Base-by-base conservation (phyloP, 2,888 invertebrate species). In the Lithophane ornitopus region DNA sequence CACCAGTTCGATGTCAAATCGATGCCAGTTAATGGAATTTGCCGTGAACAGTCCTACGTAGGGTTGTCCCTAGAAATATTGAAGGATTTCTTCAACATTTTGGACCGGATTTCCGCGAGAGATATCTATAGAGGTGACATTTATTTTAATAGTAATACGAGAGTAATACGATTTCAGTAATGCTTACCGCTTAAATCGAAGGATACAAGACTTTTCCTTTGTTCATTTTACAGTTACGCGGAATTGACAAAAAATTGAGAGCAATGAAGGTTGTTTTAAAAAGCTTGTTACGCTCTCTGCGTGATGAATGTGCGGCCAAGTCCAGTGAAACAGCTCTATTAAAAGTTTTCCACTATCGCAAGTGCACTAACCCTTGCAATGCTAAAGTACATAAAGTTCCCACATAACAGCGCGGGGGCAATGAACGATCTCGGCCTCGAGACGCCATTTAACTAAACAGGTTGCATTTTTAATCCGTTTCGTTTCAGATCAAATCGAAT, bases 391-490 rank as follows among this genome's bases (percentile, higher is more conserved):
- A 89, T 88, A 89, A 87, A 88, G 88, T 88, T 88, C 87, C 82
- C 85, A 90, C 89, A 90, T 90, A 89, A 89, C 89, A 89, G 88
- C 87, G 84, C 82, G 91, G 87, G 94, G 92, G 91, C 94, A 94
- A 93, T 83, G 95, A 89, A 92, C 94, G 90, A 87, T 89, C 89
- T 86, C 93, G 92, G 91, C 93, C 94, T 93, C 93, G 92, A 91
- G 91, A 90, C 90, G 88, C 87, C 89, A 86, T 88, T 91, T 90
- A 89, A 88, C 90, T 86, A 89, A 89, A 87, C 89, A 85, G 86
- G 87, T 88, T 90, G 89, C 89, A 89, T 90, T 92, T 89, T 91
- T 89, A 87, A 91, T 91, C 83, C 78, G 82, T 87, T 89, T 82
- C 84, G 76, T 82, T 89, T 88, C 56, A 78, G 75, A 76, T 85